Percentiles rank a stretch among this genome's conserved stretches.
Conservation (phyloP, 2,888 invertebrate species). For the Epinotia brunnichana region DNA sequence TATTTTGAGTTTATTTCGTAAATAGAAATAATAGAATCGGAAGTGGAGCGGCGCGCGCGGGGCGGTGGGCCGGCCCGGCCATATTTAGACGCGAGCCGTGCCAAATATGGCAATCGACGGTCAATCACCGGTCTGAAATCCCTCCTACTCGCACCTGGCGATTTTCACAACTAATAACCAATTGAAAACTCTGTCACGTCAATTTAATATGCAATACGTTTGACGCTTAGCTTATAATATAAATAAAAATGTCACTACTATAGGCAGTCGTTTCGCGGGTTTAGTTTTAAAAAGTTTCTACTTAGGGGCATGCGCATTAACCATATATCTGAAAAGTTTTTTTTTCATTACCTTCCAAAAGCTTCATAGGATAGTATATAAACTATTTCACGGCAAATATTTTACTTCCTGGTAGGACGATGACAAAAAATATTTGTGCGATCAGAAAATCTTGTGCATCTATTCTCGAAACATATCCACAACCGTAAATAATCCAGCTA, state of each 20-base stretch:
- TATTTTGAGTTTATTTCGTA: slow-evolving; percentile 83
- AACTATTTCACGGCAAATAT: not conserved
- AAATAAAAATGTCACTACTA: not conserved
- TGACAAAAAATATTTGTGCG: not conserved
- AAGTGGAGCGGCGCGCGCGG: slow-evolving; percentile 75
- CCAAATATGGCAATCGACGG: slow-evolving; percentile 91
- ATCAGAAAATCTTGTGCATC: slow-evolving; percentile 3
- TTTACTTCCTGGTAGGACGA: not conserved
- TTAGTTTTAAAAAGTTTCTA: slow-evolving; percentile 25
- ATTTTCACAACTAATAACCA: slow-evolving; percentile 83
- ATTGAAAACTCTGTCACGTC: slow-evolving; percentile 78
- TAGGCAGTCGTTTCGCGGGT: not conserved
- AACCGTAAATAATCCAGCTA: slow-evolving; percentile 21
- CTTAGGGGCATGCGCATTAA: slow-evolving; percentile 13
- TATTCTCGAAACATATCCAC: slow-evolving; percentile 15
- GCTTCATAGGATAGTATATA: too few species aligned
- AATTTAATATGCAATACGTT: slow-evolving; percentile 49
- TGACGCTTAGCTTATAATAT: slow-evolving; percentile 30
- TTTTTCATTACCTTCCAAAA: too few species aligned
- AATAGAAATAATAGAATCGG: slow-evolving; percentile 84
- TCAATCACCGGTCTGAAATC: slow-evolving; percentile 91
- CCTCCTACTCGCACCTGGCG: slow-evolving; percentile 86
- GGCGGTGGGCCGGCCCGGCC: slow-evolving; percentile 86
- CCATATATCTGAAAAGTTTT: too few species aligned
- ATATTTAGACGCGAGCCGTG: slow-evolving; percentile 91